Percentiles rank a stretch among this genome's conserved stretches.
Evolutionary conservation across 2,113 vertebrate species (phyloP).

Genomic region (Corvus moneduloides): DNA sequence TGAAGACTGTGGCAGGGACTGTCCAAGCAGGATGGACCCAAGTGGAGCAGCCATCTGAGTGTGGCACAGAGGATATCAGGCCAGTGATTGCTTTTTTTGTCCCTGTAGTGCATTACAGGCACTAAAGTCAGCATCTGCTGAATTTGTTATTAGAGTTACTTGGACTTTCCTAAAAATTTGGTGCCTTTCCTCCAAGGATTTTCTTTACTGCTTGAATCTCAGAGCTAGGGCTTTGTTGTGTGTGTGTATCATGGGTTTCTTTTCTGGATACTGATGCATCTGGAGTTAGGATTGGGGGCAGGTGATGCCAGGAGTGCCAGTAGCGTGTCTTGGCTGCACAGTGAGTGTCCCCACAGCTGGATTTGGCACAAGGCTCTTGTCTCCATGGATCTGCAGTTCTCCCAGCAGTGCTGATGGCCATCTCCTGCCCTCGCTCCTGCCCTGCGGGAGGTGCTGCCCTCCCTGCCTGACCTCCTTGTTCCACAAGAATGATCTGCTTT

Average conservation of each 20-base stretch:
- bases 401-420: background rate
- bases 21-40: background rate
- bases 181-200: background rate
- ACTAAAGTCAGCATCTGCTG: background rate
- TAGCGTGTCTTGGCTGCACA: background rate
- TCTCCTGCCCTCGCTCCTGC: background rate
- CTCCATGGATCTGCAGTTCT: background rate
- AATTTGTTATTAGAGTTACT: background rate
- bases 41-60: background rate
- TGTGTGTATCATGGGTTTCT: background rate
- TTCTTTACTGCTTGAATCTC: background rate
- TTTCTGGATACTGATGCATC: background rate
- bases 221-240: background rate
- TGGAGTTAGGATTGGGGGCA: background rate
- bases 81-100: background rate
- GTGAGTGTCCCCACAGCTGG: background rate
- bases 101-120: background rate
- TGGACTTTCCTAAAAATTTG: background rate
- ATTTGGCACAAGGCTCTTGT: background rate
- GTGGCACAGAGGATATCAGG: background rate
- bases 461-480: background rate
- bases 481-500: background rate
- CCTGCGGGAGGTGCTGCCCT: slow-evolving; percentile 7
- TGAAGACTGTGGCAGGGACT: background rate
- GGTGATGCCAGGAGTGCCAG: background rate